Base-by-base conservation (phyloP, 2,113 vertebrate genomes). In the Proteles cristata region DNA sequence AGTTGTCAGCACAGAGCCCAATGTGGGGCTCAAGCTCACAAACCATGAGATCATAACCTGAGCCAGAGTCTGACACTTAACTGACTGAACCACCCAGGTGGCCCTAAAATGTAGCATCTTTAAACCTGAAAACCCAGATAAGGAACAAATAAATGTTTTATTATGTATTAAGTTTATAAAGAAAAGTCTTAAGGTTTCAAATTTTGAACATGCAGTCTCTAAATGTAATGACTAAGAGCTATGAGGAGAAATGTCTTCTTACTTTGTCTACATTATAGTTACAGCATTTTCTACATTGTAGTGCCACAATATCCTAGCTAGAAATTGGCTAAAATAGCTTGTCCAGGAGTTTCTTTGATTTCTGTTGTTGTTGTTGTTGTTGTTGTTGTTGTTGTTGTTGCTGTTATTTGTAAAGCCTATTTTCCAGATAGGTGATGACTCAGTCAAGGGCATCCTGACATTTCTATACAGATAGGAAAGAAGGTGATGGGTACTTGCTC, bases 191-290 rank as follows among this genome's bases (percentile, higher is more conserved):
- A 90, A 97, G 61, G 12, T 6, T 58, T 19, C n/a, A 63, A 45
- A 93, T 86, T 87, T 66, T 33, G 94, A 35, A 25, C 9, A 31
- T 85, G 21, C 11, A 19, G 7, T 92, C 68, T 96, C 55, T 95
- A 88, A 96, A 87, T 43, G 74, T 95, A 94, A 86, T 88, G 16
- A 63, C 68, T 88, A 45, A 33, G 48, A 66, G 10, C 50, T 65
- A 3, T 50, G 26, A 45, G 35, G 2, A 4, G 8, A 25, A 71
- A 33, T 53, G 5, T 71, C 48, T 55, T 68, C 50, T 84, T 43
- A 74, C 11, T 21, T 4, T 26, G 16, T 6, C 50, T 92, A 25
- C n/a, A 65, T 4, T 61, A 8, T 58, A 65, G 4, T n/a, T 66
- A 85, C 7, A 55, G 2, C 11, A 71, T 68, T 58, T 86, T 63